Conservation (phyloP, 35 echinoderm and acorn worm genomes). For the Diadema setosum region DNA sequence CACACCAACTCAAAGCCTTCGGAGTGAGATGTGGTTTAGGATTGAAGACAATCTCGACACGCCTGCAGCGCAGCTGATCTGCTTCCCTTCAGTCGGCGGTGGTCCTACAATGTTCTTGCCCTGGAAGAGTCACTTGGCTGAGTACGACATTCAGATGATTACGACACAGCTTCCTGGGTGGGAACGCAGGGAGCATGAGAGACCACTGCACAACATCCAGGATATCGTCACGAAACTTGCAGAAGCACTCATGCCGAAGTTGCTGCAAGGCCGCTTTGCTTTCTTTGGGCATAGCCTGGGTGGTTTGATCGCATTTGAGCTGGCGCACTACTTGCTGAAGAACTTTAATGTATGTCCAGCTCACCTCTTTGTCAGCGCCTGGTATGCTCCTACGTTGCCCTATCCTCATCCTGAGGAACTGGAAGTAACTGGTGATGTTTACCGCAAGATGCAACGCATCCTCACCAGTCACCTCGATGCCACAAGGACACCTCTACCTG, state of each 20-base stretch:
- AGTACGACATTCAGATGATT: slow-evolving; percentile 69
- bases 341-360: slow-evolving; percentile 68
- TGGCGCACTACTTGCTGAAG: slow-evolving; percentile 72
- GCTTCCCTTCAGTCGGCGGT: slow-evolving; percentile 84
- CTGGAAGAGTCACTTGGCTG: slow-evolving; percentile 65
- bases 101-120: slow-evolving; percentile 75
- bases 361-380: slow-evolving; percentile 83
- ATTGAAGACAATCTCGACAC: slow-evolving; percentile 63
- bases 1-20: not conserved
- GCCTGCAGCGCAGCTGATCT: slow-evolving; percentile 65
- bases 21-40: slow-evolving; percentile 66
- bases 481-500: slow-evolving; percentile 38
- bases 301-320: slow-evolving; percentile 85
- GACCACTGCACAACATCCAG: slow-evolving; percentile 63
- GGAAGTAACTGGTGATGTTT: slow-evolving; percentile 58
- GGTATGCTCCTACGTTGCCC: slow-evolving; percentile 88
- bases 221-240: slow-evolving; percentile 66
- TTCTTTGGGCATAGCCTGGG: slow-evolving; percentile 96
- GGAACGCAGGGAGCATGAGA: slow-evolving; percentile 87
- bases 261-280: slow-evolving; percentile 66
- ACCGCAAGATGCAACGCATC: slow-evolving; percentile 60
- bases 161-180: slow-evolving; percentile 87
- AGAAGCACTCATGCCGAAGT: slow-evolving; percentile 60
- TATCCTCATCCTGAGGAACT: slow-evolving; percentile 97
- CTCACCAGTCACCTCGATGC: slow-evolving; percentile 43